These are phyloP conservation scores for Luperina nickerlii DNA, from an alignment of 2,888 invertebrate species.

Conservation along the genomic window DNA sequence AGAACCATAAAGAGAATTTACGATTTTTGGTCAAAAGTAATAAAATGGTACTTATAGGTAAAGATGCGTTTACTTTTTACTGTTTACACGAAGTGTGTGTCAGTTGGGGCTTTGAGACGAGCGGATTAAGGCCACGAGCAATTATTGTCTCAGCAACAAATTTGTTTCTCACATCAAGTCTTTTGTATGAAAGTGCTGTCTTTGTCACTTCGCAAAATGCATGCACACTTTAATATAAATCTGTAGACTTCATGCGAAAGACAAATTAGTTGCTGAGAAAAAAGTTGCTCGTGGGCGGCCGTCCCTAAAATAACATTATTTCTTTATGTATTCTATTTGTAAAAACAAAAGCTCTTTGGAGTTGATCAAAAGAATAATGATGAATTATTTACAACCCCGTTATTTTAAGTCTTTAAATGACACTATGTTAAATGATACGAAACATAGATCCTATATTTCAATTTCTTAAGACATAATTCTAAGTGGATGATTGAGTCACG, in stretches of 20 bases:
- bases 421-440: too few relatives aligned
- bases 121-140: slow-evolving; percentile 15
- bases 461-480: too few relatives aligned
- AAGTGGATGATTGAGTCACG: too few relatives aligned
- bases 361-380: background rate
- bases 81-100: slow-evolving; percentile 33
- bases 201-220: too few relatives aligned
- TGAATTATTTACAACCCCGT: background rate
- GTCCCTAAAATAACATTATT: too few relatives aligned
- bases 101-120: slow-evolving; percentile 43
- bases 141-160: background rate
- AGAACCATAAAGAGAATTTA: slow-evolving; percentile 57
- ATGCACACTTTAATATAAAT: too few relatives aligned
- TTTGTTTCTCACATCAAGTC: background rate
- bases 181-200: background rate
- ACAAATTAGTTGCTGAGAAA: too few relatives aligned
- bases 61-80: slow-evolving; percentile 59
- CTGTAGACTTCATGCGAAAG: too few relatives aligned
- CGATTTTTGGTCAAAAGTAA: slow-evolving; percentile 60
- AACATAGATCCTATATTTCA: too few relatives aligned
- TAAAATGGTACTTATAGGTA: slow-evolving; percentile 58
- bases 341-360: background rate
- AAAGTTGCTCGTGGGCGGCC: too few relatives aligned
- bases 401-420: background rate
- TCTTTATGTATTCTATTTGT: too few relatives aligned